Percentiles rank a stretch among this genome's conserved stretches.
Conservation (phyloP, 2,113 vertebrate genomes). For the Sinocyclocheilus anshuiensis region DNA sequence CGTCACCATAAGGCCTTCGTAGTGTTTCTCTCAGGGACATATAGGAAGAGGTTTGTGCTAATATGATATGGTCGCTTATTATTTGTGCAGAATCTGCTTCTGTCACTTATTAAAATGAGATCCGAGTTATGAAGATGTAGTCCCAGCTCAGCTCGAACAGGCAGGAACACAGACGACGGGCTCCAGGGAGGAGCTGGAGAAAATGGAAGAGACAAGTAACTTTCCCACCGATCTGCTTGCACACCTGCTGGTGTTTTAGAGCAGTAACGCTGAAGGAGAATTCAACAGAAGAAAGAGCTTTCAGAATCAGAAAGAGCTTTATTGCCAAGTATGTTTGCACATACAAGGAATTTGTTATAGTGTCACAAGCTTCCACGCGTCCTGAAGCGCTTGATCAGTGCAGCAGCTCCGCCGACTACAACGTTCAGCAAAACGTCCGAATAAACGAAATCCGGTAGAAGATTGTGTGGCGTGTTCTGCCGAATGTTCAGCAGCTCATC, state of each 20-base stretch:
- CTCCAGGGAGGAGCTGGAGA: slow-evolving; percentile 19
- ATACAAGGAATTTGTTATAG: too few relatives aligned
- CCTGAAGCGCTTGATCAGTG: too few relatives aligned
- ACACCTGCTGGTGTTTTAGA: slow-evolving; percentile 34
- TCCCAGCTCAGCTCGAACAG: slow-evolving; percentile 13
- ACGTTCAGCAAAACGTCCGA: too few relatives aligned
- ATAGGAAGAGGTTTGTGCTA: not conserved
- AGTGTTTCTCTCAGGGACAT: not conserved
- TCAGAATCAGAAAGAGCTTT: too few relatives aligned
- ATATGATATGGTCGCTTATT: not conserved
- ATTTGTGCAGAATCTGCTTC: slow-evolving; percentile 17
- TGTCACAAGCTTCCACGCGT: too few relatives aligned
- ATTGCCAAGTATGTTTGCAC: too few relatives aligned
- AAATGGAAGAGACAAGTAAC: slow-evolving; percentile 16
- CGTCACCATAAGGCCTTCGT: not conserved
- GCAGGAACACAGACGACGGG: slow-evolving; percentile 6
- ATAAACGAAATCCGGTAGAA: too few relatives aligned
- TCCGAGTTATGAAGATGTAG: slow-evolving; percentile 40
- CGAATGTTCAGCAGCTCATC: too few relatives aligned
- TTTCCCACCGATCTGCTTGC: slow-evolving; percentile 2
- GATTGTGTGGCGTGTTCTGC: too few relatives aligned
- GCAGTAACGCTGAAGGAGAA: not conserved
- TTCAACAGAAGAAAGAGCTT: too few relatives aligned
- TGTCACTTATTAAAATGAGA: slow-evolving; percentile 30
- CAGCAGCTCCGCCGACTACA: too few relatives aligned